Evolutionary conservation across 2,888 invertebrate genomes (phyloP), one percentile per base, ranked within the genome.

Genomic region (Drosophila lutescens): DNA sequence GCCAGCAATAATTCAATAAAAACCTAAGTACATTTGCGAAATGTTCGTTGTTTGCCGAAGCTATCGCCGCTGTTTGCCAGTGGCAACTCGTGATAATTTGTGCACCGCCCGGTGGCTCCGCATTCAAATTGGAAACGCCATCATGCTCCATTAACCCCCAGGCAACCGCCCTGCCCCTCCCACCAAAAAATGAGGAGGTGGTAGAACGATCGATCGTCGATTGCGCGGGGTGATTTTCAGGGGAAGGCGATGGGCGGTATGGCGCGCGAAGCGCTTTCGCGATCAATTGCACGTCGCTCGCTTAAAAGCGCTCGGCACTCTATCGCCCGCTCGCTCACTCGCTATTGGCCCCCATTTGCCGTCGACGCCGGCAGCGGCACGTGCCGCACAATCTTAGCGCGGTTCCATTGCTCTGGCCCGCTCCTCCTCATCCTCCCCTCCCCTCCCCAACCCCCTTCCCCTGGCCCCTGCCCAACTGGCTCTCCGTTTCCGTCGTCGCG

Each of bases 231-330:
- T 32, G 32, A 32, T 38, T 20, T 23, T 17, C 4, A 20, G 36
- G 62, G 62, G 13, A 1, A 10, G 60, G 44, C 7, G 17, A 13
- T 15, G 12, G 23, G 23, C 23, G 9, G 55, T 10, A 10, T 44
- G 20, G 55, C 54, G 49, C 62, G 57, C 43, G 63, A 44, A 68
- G 74, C 69, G 83, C 56, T 71, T 86, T 77, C 85, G 81, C 86
- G 87, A 88, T 77, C 81, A 79, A 84, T 69, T 88, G 85, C 88
- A 85, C 88, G 85, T 85, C 87, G 84, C 51, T 67, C 54, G 55
- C 38, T 57, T 6, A n/a, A 15, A 47, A 34, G 5, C 53, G 36
- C 62, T 56, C 61, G 47, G 43, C 36, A 9, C 7, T 34, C 40
- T 47, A 23, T 47, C 38, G 49, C 17, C 53, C 8, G 30, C 41